These are phyloP conservation scores for Fratercula arctica DNA, from an alignment of 2,797 vertebrate species.

Conservation along the genomic window DNA sequence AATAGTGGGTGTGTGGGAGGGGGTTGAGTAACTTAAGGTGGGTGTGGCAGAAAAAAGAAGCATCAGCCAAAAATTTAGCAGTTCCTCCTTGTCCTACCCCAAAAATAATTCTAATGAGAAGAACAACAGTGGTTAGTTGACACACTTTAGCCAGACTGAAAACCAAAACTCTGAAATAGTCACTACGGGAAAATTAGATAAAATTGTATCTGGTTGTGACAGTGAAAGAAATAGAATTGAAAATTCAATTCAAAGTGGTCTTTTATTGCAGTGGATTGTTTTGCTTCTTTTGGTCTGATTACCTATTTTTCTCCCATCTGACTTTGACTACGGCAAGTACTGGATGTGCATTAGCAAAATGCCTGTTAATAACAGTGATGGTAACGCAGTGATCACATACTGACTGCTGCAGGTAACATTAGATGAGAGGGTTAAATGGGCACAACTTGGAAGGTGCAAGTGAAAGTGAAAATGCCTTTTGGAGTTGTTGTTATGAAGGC, in stretches of 20 bases:
- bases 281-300: not conserved
- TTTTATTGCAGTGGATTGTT: not conserved
- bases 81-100: not conserved
- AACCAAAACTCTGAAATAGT: not conserved
- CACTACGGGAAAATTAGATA: not conserved
- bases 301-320: not conserved
- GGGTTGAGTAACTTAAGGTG: not conserved
- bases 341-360: not conserved
- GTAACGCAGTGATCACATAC: not conserved
- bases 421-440: not conserved
- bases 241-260: not conserved
- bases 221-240: not conserved
- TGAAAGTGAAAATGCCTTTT: slow-evolving; percentile 41
- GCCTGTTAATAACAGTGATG: not conserved
- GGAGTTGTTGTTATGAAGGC: not conserved
- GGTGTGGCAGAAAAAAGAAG: not conserved
- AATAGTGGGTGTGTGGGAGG: not conserved
- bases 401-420: not conserved
- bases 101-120: not conserved
- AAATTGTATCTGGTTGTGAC: not conserved
- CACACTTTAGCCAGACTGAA: not conserved
- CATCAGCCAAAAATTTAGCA: not conserved
- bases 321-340: not conserved
- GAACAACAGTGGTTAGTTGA: not conserved
- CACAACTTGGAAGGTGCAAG: not conserved